Evolutionary conservation across 2,797 vertebrate genomes (phyloP), one percentile per base, ranked within the genome.

Genomic region (Acestrorhynchus altus): DNA sequence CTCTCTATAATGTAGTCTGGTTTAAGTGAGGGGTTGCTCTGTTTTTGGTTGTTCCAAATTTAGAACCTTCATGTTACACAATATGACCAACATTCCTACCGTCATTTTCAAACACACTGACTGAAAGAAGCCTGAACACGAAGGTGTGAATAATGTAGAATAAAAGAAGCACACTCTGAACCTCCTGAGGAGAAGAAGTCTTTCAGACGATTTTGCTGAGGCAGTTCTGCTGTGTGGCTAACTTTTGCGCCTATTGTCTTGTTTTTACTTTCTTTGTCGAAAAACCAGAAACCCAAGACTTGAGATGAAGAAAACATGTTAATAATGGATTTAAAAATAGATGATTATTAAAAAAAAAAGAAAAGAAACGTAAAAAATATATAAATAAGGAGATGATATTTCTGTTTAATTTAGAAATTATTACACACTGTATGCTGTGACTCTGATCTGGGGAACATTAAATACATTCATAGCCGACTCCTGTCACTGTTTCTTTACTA

Each of bases 361-460:
- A 35, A 76, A 87, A 80, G 68, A 81, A 81, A 81, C 83, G 84
- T 85, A 80, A 79, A 85, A 86, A 87, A 84, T 87, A 88, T 90
- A 92, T 91, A 92, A 92, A 90, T 91, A 91, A 91, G 91, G 87
- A 92, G 90, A 93, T 92, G 90, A 93, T 93, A 91, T 93, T 92
- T 94, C 90, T 93, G 91, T 94, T 93, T 93, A 90, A 88, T 92
- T 94, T 94, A 93, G 91, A 92, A 89, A 89, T 93, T 93, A 93
- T 92, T 93, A 91, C 92, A 92, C 91, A 92, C 92, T 94, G 93
- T 94, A 93, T 93, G 92, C 92, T 94, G 93, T 94, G 92, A 94
- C 90, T 92, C 91, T 91, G 91, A 93, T 91, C 90, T 92, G 92
- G 92, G 89, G 90, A 92, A 93, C 90, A 94, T 94, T 94, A 93